These are phyloP conservation scores for Circaetus gallicus DNA, from an alignment of 2,113 vertebrate species.

Conservation along the genomic window DNA sequence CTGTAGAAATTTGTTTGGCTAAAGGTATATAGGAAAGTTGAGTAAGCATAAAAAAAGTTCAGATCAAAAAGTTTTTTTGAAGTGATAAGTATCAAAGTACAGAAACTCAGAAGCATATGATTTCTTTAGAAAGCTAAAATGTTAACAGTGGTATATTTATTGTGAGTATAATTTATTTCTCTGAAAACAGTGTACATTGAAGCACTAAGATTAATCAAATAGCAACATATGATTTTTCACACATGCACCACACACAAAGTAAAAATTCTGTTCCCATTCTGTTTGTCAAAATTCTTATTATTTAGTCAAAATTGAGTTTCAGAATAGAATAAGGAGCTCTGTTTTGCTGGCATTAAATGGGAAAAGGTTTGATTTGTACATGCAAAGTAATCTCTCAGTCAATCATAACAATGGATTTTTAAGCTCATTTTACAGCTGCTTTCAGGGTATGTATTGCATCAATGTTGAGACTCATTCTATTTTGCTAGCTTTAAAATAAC, in stretches of 20 bases:
- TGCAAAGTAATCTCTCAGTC: background rate
- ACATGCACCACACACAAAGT: rapidly evolving
- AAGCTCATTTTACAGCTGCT: background rate
- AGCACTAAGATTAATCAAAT: background rate
- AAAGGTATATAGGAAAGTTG: background rate
- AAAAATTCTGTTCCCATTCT: background rate
- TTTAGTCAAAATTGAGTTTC: background rate
- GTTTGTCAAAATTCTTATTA: background rate
- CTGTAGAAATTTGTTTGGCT: background rate
- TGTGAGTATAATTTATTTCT: background rate
- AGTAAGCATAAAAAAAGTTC: background rate
- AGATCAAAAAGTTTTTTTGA: background rate
- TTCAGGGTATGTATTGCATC: background rate
- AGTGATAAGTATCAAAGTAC: background rate
- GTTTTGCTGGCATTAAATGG: background rate
- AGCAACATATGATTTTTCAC: background rate
- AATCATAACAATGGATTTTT: background rate
- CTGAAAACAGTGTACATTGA: background rate
- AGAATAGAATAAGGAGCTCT: background rate
- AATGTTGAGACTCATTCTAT: background rate
- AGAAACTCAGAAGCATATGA: background rate
- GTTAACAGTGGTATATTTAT: background rate
- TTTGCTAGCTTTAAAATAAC: background rate
- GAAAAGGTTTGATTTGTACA: background rate
- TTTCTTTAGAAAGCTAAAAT: background rate